Base-by-base conservation (phyloP, 2,888 invertebrate genomes). In the Monopis laevigella region DNA sequence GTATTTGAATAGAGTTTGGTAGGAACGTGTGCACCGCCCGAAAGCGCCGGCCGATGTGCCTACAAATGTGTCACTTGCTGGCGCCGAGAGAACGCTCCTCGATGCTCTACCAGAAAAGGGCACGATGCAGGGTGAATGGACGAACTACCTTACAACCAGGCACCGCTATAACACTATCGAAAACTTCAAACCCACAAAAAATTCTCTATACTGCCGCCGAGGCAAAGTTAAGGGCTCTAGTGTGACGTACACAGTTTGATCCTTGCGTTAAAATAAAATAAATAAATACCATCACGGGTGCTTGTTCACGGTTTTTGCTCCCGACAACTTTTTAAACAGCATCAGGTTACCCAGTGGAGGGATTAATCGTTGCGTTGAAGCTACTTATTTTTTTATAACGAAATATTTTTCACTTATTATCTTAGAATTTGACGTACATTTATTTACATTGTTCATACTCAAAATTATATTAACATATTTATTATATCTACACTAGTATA, bases 1-100 rank as follows among this genome's bases (percentile, higher is more conserved):
- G 71, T 66, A 68, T 71, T 75, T 77, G 73, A 78, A 75, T 77
- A 78, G 72, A 75, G 77, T 73, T 65, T 70, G 67, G 75, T 73
- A 75, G 74, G 71, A 73, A 74, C 77, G 75, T 72, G 74, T 73
- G 65, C 65, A 67, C 70, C 56, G 75, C 64, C 74, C 73, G 72
- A 75, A 75, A 75, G 77, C 74, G 67, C 69, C 74, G 65, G 62
- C 61, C 64, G 71, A 64, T 78, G 32, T 40, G 30, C 71, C 72
- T 59, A 63, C 58, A 73, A 75, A 74, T 73, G 60, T 75, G 73
- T 75, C 75, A 72, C 72, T 77, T 67, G 70, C 54, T 59, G 56
- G 56, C 56, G 53, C 55, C 49, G 53, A 56, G 55, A 55, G 50
- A 54, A 50, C 52, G 48, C 50, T 56, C 55, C 55, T 53, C 47